These are phyloP conservation scores for Drosophila sechellia DNA, from an alignment of 1,140 invertebrate species.

Conservation along the genomic window DNA sequence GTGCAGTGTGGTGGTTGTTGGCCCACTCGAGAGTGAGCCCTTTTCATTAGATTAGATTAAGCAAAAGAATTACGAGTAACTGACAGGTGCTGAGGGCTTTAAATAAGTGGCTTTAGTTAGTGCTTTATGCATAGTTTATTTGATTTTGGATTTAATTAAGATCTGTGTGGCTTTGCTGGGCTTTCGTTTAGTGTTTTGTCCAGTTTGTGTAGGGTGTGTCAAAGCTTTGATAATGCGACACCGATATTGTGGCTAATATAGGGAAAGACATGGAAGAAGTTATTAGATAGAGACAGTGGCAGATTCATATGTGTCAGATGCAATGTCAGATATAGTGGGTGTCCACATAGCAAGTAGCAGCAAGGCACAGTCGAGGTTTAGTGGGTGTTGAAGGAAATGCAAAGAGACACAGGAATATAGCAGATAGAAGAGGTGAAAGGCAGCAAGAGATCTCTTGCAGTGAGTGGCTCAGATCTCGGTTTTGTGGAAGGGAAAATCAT, in stretches of 20 bases:
- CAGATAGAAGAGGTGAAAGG: constrained; percentile 2
- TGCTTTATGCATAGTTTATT: constrained; percentile 30
- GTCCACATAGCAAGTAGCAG: constrained; percentile 46
- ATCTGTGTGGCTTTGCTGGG: constrained; percentile 14
- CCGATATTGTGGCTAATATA: constrained; percentile 83
- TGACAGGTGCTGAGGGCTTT: constrained; percentile 41
- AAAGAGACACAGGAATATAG: constrained; percentile 20
- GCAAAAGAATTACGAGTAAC: constrained; percentile 35
- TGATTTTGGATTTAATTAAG: constrained; percentile 28
- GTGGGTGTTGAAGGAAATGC: constrained; percentile 23
- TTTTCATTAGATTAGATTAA: constrained; percentile 16
- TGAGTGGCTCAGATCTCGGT: constrained; percentile 2
- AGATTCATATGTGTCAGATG: constrained; percentile 30
- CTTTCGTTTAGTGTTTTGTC: constrained; percentile 47
- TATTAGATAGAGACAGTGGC: constrained; percentile 61
- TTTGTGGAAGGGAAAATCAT: background rate
- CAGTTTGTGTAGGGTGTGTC: constrained; percentile 82
- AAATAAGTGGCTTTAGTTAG: constrained; percentile 38
- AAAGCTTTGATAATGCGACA: constrained; percentile 85
- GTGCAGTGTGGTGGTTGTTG: constrained; percentile 15
- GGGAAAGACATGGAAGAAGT: constrained; percentile 75
- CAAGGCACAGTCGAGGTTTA: constrained; percentile 40
- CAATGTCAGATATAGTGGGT: constrained; percentile 25
- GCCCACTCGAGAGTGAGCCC: constrained; percentile 1
- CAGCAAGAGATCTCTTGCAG: constrained; percentile 23